Evolutionary conservation across 1,140 invertebrate species (phyloP), one percentile per base, ranked within the genome.

Genomic region (Scylla paramamosain): DNA sequence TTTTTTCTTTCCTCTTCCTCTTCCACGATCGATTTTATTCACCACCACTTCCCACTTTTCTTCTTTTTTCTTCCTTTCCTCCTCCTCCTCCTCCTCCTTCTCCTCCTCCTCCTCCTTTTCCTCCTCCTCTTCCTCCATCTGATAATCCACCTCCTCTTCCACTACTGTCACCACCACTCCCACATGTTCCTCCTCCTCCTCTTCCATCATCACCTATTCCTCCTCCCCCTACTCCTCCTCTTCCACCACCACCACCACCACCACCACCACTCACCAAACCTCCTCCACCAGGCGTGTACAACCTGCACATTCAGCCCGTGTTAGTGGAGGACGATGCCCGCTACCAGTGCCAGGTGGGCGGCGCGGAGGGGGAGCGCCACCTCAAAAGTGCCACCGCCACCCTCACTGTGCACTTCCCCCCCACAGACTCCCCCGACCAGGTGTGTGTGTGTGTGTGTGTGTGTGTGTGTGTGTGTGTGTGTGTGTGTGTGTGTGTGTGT

Each of bases 331-430:
- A 97, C 96, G 97, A 97, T 94, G 97, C 97, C 0, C 96, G 96
- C 25, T 97, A 97, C 94, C 97, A 97, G 93, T 97, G 97, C 96
- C 97, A 97, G 96, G 97, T 97, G 0, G 96, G 97, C 31, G 96
- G 97, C 8, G 96, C 94, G 6, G 92, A 93, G 25, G 95, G 90
- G 7, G 94, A 96, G 82, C 84, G 45, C 6, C 93, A 93, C 39
- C 77, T 96, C 28, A 93, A 92, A 48, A 93, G 92, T 77, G 95
- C 25, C 16, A 96, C 67, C 32, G 96, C 96, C 4, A 93, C 91
- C 25, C 87, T 96, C 6, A 96, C 96, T n/a, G 96, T 96, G 59
- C 91, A 96, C 97, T 95, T 95, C 91, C 94, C 94, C 20, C 94
- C 94, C 10, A 88, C 29, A 25, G 94, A 95, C 32, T 59, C 94